phyloP scores from a whole-genome alignment of 2,888 invertebrate genomes.

The Ryuthela nishihirai region DNA sequence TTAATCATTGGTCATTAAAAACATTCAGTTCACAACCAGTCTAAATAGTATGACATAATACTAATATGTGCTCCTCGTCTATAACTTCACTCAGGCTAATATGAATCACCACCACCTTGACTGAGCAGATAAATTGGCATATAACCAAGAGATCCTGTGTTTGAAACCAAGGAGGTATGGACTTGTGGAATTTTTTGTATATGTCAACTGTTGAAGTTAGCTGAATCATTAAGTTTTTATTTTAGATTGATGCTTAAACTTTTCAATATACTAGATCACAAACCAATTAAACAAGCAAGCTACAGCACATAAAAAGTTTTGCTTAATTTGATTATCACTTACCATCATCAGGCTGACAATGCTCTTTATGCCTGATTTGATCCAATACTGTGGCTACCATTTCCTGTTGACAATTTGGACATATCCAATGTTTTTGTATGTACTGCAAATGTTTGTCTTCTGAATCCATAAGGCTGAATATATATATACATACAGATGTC shows the following conservation, averaged over 20 bases:
- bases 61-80: too few relatives aligned
- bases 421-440: conserved; percentile 64
- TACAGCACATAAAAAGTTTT: neutral
- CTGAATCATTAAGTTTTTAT: neutral
- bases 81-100: too few relatives aligned
- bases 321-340: neutral
- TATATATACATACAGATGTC: too few relatives aligned
- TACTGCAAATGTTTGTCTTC: conserved; percentile 55
- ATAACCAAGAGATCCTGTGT: too few relatives aligned
- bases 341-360: conserved; percentile 50
- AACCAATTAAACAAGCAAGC: neutral
- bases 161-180: too few relatives aligned
- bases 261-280: too few relatives aligned
- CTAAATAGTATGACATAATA: too few relatives aligned
- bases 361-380: conserved; percentile 67
- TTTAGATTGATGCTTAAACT: neutral
- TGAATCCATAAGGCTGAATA: conserved; percentile 58
- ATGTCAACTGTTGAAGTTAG: neutral
- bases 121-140: too few relatives aligned
- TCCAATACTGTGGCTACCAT: conserved; percentile 64
- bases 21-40: too few relatives aligned
- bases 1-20: too few relatives aligned
- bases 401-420: conserved; percentile 64
- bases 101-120: too few relatives aligned
- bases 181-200: too few relatives aligned